Evolutionary conservation across 1,140 invertebrate species (phyloP).

Genomic region (Potamilus streckersoni): DNA sequence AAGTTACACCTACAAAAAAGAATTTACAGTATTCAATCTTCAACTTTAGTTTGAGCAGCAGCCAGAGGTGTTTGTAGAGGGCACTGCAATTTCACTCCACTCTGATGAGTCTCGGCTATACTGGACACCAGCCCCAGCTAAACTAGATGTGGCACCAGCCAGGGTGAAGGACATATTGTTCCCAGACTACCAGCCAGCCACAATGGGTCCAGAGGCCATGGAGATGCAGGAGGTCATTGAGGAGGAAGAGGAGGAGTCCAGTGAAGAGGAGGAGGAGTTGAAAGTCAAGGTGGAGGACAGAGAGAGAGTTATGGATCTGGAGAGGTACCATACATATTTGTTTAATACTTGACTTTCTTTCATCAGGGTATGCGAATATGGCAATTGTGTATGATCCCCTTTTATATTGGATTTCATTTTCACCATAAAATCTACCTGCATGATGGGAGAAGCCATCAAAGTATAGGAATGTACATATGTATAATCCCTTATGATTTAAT

Average conservation of each 20-base stretch:
- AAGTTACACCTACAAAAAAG: not conserved
- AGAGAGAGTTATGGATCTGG: slow-evolving; percentile 17
- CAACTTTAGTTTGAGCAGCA: slow-evolving; percentile 34
- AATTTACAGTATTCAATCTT: not conserved
- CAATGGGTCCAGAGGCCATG: slow-evolving; percentile 31
- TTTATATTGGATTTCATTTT: no score
- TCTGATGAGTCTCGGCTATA: slow-evolving; percentile 62
- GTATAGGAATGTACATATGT: no score
- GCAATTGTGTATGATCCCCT: no score
- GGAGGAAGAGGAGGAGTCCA: slow-evolving; percentile 40
- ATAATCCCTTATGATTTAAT: no score
- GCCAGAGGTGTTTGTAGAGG: slow-evolving; percentile 40
- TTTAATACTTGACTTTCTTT: no score
- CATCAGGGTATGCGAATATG: no score
- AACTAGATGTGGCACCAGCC: slow-evolving; percentile 60
- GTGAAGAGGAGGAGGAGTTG: slow-evolving; percentile 28
- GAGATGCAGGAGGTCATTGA: slow-evolving; percentile 47
- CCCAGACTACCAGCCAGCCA: slow-evolving; percentile 53
- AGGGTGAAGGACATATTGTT: slow-evolving; percentile 63
- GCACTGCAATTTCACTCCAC: slow-evolving; percentile 37
- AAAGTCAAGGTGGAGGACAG: slow-evolving; percentile 23
- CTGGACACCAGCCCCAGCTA: slow-evolving; percentile 67
- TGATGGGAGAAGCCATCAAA: no score
- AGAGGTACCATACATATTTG: not conserved
- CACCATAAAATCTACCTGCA: no score